Base-by-base conservation (phyloP, 2,113 vertebrate genomes). In the Trogon surrucura region DNA sequence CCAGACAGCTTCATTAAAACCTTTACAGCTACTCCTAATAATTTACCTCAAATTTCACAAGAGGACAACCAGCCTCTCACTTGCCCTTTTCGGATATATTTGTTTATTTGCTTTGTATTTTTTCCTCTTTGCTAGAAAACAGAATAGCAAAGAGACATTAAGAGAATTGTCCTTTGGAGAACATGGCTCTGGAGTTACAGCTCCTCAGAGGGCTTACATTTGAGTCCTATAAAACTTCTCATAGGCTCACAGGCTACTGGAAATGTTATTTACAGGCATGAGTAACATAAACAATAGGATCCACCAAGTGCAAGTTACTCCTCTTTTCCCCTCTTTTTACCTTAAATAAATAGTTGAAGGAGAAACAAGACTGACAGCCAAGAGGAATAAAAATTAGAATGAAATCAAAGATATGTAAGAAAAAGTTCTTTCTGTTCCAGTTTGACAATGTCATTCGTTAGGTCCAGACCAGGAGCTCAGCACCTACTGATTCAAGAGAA, bases 111-210 rank as follows among this genome's bases (percentile, higher is more conserved):
- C 11, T 65, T 61, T 53, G 73, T 48, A 27, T 56, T 78, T 79
- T 93, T 71, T 62, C 67, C 32, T 66, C 72, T 71, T 29, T 90
- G 56, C 60, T 81, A 56, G 75, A 88, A 90, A 94, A 91, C 14
- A 18, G 38, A 80, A 70, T 32, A 81, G 51, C 57, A 80, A 64
- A 74, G 85, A 78, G 48, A 81, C 75, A 25, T 41, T 67, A 78
- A 60, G 67, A 88, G 79, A 91, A 80, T 86, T 94, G 64, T 88
- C 89, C 85, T 81, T 57, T 56, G 65, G 60, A 93, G 90, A 95
- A 86, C 61, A 48, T 23, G 69, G 48, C 53, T 94, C 64, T 83
- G 72, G 79, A 93, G 69, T 93, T 96, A 94, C 60, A 56, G 93
- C 65, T 94, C 88, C 94, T 95, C 67, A 0, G 44, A 94, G 96